These are phyloP conservation scores for Alligator mississippiensis DNA, from an alignment of 2,113 vertebrate species.

Conservation along the genomic window DNA sequence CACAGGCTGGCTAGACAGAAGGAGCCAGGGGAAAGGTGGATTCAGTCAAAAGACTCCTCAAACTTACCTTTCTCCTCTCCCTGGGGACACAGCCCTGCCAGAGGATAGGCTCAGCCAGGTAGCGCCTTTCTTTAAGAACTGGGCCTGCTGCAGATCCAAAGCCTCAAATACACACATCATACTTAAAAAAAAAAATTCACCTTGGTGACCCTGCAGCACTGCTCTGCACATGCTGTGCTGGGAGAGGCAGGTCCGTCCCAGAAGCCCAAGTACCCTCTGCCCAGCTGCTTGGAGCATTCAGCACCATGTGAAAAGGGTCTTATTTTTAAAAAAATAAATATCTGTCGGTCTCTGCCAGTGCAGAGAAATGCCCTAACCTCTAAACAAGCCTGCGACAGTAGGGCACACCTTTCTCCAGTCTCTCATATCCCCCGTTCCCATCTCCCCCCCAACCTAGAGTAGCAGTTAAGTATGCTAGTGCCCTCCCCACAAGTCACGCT, in stretches of 20 bases:
- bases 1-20: not conserved
- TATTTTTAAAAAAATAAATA: not conserved
- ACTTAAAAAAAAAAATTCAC: not conserved
- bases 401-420: not conserved
- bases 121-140: not conserved
- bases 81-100: not conserved
- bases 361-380: not conserved
- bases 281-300: not conserved
- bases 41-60: not conserved
- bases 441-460: fast-evolving
- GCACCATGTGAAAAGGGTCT: not conserved
- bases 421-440: not conserved
- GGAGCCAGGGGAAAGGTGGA: not conserved
- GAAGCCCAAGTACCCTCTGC: not conserved
- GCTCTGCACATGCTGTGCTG: not conserved
- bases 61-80: not conserved
- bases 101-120: not conserved
- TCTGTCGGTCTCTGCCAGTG: not conserved
- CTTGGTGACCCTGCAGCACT: not conserved
- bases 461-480: not conserved
- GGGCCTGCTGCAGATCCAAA: not conserved
- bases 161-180: not conserved
- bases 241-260: not conserved
- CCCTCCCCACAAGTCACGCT: not conserved
- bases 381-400: not conserved